Evolutionary conservation across 2,113 vertebrate species (phyloP).

Genomic region (Microcebus tavaratra): DNA sequence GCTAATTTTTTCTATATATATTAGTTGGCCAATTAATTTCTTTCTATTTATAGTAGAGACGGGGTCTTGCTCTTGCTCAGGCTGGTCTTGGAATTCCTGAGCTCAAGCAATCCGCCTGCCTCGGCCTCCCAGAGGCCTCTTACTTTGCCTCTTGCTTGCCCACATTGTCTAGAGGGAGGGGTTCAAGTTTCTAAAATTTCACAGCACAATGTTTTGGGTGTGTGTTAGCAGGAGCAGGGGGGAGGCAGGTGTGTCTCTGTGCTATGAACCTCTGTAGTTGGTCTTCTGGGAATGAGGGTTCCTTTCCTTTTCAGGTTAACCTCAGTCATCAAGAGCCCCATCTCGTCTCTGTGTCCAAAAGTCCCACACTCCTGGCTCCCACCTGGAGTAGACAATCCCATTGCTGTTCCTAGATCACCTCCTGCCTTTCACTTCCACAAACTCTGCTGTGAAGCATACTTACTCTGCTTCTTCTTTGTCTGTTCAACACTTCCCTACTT

Average conservation of each 20-base stretch:
- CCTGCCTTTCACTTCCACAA: neutral
- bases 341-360: neutral
- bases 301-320: neutral
- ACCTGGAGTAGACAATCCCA: neutral
- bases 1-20: too few species aligned
- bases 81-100: too few species aligned
- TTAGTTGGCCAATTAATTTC: too few species aligned
- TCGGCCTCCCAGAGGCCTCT: too few species aligned
- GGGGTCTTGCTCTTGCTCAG: too few species aligned
- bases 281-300: neutral
- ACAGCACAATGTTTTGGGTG: neutral
- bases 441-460: neutral
- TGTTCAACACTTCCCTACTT: neutral
- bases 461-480: neutral
- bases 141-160: neutral
- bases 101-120: too few species aligned
- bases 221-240: neutral
- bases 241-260: neutral
- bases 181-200: neutral
- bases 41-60: too few species aligned
- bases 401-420: rapidly evolving
- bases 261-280: neutral
- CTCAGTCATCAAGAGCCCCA: neutral
- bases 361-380: neutral
- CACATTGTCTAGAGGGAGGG: neutral